Evolutionary conservation across 92 coral and sea anemone genomes (phyloP).

Genomic region (Hydrozoanthus gracilis): DNA sequence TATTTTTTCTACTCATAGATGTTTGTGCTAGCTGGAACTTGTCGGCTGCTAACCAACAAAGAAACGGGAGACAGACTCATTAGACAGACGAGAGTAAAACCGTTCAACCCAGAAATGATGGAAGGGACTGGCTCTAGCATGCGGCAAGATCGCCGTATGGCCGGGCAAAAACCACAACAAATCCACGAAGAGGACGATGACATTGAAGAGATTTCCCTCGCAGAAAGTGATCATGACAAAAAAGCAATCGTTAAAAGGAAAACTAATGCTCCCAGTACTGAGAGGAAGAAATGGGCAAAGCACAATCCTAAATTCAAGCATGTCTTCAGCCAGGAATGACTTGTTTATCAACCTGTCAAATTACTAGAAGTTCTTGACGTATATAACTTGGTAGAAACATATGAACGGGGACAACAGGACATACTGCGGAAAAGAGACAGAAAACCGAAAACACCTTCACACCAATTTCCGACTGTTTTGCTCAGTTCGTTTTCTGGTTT

Average conservation of each 20-base stretch:
- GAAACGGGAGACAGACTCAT: constrained; percentile 74
- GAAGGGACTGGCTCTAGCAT: not conserved
- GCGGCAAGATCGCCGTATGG: constrained; percentile 17
- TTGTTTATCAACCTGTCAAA: not conserved
- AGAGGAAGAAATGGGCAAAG: constrained; percentile 63
- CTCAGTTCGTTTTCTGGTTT: no score
- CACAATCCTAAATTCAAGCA: constrained; percentile 36
- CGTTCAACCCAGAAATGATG: constrained; percentile 39
- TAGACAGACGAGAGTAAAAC: constrained; percentile 71
- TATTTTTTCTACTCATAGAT: constrained; percentile 42
- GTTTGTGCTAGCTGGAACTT: constrained; percentile 79
- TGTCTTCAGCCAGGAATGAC: constrained; percentile 19
- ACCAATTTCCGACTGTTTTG: no score
- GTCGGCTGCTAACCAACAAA: constrained; percentile 67
- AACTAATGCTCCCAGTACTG: not conserved
- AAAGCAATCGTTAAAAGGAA: not conserved
- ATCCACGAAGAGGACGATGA: constrained; percentile 17
- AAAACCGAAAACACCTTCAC: no score
- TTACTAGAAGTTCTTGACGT: no score
- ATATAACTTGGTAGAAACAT: no score
- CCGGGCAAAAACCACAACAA: constrained; percentile 23
- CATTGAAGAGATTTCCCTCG: constrained; percentile 40
- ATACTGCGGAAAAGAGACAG: no score
- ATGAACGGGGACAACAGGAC: no score
- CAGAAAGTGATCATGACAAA: not conserved